Evolutionary conservation across 1,140 invertebrate genomes (phyloP).

Genomic region (Streblospio benedicti): DNA sequence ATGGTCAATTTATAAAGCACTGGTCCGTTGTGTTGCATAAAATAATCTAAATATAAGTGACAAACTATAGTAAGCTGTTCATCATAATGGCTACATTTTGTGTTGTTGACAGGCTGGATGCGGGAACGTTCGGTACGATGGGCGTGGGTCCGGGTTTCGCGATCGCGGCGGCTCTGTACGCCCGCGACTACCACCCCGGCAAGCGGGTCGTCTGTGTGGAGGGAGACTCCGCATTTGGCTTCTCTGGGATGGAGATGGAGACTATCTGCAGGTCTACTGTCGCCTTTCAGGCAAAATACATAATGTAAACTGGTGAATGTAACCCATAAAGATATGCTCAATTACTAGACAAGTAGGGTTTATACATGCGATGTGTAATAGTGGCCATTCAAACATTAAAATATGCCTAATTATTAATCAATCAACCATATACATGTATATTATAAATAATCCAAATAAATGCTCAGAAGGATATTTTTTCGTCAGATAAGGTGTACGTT

Average conservation of each 20-base stretch:
- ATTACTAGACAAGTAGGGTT: not conserved
- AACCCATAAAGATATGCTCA: not conserved
- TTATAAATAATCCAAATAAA: not conserved
- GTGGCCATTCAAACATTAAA: not conserved
- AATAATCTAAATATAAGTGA: no score
- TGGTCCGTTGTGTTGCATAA: no score
- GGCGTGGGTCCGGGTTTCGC: constrained; percentile 90
- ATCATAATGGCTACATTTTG: no score
- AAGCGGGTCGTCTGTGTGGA: constrained; percentile 79
- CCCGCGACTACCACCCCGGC: constrained; percentile 65
- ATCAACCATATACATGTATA: not conserved
- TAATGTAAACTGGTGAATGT: not conserved
- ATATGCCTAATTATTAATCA: not conserved
- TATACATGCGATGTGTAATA: not conserved
- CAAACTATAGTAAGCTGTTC: no score
- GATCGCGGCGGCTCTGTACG: constrained; percentile 82
- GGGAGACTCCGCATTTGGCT: constrained; percentile 94
- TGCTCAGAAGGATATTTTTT: no score
- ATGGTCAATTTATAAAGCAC: no score
- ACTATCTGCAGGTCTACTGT: constrained; percentile 68
- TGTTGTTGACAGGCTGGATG: constrained; percentile 50
- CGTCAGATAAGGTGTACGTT: no score
- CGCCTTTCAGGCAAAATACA: not conserved
- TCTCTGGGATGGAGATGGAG: constrained; percentile 95
- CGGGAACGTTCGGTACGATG: constrained; percentile 89